Conservation (phyloP, 2,113 vertebrate genomes). For the Paramisgurnus dabryanus region DNA sequence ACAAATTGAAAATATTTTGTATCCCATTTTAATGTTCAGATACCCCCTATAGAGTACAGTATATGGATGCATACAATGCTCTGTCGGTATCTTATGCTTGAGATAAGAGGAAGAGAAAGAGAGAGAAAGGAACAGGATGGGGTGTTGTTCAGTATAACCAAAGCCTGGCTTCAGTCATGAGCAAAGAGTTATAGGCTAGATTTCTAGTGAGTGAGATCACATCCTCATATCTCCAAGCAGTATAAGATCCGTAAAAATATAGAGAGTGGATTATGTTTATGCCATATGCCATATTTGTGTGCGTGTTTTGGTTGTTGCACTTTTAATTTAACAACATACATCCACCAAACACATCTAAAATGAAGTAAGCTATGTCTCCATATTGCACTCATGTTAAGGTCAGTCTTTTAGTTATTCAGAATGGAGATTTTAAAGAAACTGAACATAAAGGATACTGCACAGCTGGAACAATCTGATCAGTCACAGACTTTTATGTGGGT, state of each 20-base stretch:
- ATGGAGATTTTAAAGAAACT: constrained; percentile 23
- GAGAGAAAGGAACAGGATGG: constrained; percentile 20
- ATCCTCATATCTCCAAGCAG: constrained; percentile 77
- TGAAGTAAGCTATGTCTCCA: neutral
- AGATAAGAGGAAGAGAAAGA: neutral
- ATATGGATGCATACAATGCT: constrained; percentile 65
- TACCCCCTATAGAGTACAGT: neutral
- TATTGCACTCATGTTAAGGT: neutral
- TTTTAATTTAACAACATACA: neutral
- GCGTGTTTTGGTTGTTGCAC: neutral
- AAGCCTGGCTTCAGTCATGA: constrained; percentile 76
- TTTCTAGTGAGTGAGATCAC: constrained; percentile 85
- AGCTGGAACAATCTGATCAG: constrained; percentile 79
- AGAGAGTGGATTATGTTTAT: neutral
- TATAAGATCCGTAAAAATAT: constrained; percentile 62
- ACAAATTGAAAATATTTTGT: too few relatives aligned
- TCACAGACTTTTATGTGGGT: constrained; percentile 65
- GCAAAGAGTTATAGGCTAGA: constrained; percentile 77
- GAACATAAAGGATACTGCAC: constrained; percentile 76
- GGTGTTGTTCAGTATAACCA: constrained; percentile 60
- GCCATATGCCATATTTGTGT: neutral
- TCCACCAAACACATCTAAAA: constrained; percentile 10
- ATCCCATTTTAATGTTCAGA: neutral
- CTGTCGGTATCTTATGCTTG: constrained; percentile 34
- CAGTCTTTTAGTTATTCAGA: neutral